Percentiles rank a stretch among this genome's conserved stretches.
Evolutionary conservation across 2,797 vertebrate genomes (phyloP).

Genomic region (Sebastes cheni): DNA sequence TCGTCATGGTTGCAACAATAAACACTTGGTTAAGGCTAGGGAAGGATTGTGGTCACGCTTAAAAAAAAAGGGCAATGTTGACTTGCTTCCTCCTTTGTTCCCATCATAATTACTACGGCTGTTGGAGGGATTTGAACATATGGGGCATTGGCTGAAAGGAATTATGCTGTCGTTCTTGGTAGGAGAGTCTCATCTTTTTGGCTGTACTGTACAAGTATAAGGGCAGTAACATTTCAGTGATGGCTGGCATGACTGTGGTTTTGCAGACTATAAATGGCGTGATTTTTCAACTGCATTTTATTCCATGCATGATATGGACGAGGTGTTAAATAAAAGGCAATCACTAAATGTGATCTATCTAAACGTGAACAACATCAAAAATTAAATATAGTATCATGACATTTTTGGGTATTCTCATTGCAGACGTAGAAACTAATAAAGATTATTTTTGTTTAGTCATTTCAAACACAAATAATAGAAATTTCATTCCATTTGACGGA

Average conservation of each 20-base stretch:
- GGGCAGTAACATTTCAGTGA: background rate
- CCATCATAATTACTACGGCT: rapidly evolving
- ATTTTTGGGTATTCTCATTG: background rate
- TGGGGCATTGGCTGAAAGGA: background rate
- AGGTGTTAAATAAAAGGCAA: background rate
- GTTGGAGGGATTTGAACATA: background rate
- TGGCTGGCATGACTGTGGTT: background rate
- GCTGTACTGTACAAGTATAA: background rate
- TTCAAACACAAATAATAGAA: background rate
- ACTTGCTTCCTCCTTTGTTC: background rate
- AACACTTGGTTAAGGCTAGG: background rate
- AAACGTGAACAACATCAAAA: background rate
- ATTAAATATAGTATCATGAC: background rate
- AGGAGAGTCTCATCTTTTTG: background rate
- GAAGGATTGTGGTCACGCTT: background rate
- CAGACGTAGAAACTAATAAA: background rate
- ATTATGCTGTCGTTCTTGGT: background rate
- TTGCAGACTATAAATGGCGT: background rate
- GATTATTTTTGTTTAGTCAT: background rate
- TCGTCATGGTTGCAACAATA: background rate
- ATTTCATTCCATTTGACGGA: background rate
- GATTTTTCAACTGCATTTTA: background rate
- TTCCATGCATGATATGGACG: background rate
- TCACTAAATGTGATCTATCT: background rate
- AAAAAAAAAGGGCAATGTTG: background rate